phyloP scores from a whole-genome alignment of 1,140 invertebrate species.

The Brachionus plicatilis region DNA sequence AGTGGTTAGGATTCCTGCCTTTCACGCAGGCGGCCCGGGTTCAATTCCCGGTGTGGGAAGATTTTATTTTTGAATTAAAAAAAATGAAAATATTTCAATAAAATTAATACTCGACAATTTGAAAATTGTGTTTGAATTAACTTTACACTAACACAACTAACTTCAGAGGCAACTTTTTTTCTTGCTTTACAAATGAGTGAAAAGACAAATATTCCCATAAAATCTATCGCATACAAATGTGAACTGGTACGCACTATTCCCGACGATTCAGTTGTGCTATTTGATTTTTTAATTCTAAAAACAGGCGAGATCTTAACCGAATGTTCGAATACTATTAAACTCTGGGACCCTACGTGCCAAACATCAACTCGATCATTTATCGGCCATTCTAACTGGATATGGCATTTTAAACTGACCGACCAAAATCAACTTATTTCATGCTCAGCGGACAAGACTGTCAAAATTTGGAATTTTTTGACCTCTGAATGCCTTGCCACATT shows the following conservation, averaged over 20 bases:
- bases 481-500: neutral
- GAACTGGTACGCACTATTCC: neutral
- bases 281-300: neutral
- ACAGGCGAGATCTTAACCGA: neutral
- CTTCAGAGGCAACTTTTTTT: neutral
- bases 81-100: neutral
- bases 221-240: neutral
- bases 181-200: neutral
- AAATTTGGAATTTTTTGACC: neutral
- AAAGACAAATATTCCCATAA: neutral
- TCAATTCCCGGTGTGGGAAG: conserved; percentile 26
- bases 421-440: neutral
- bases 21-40: conserved; percentile 20
- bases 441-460: neutral
- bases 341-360: neutral
- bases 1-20: conserved; percentile 20
- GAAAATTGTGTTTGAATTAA: neutral
- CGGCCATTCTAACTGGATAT: neutral
- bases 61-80: neutral
- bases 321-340: conserved; percentile 2
- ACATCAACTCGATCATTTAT: neutral
- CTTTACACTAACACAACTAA: neutral
- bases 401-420: neutral
- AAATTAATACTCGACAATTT: neutral
- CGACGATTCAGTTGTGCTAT: neutral